Percentiles rank a stretch among this genome's conserved stretches.
Conservation (phyloP, 2,797 vertebrate genomes). For the Emys orbicularis region DNA sequence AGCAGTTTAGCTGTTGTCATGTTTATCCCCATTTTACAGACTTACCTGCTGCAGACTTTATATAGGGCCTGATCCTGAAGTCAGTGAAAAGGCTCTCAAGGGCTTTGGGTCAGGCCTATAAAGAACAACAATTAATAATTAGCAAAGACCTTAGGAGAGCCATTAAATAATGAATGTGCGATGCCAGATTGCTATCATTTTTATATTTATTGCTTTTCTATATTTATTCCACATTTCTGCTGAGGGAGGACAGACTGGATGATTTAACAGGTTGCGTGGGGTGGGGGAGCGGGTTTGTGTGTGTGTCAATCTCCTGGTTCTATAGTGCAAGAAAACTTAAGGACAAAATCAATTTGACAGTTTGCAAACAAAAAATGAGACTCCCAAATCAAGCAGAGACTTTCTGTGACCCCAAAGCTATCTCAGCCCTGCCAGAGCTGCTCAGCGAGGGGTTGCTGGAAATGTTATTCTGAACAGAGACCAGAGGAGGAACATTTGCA, state of each 20-base stretch:
- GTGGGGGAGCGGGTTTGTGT: background rate
- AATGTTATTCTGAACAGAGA: background rate
- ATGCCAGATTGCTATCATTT: background rate
- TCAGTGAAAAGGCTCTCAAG: background rate
- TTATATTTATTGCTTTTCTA: background rate
- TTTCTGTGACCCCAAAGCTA: background rate
- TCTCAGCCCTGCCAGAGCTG: background rate
- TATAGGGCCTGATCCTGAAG: background rate
- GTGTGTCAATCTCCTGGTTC: background rate
- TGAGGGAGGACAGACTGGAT: constrained; percentile 10
- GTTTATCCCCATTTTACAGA: background rate
- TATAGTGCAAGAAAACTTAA: background rate
- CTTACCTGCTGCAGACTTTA: background rate
- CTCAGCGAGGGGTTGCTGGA: background rate
- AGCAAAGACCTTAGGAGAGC: background rate
- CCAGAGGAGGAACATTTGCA: background rate
- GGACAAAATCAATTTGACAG: constrained; percentile 13
- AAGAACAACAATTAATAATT: background rate
- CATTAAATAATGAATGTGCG: background rate
- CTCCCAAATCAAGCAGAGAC: background rate
- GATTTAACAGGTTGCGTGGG: background rate
- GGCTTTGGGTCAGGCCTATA: background rate
- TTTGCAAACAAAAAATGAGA: background rate
- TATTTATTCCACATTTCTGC: background rate
- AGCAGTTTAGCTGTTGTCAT: no score